These are phyloP conservation scores for Epizoanthus illoricatus DNA, from an alignment of 92 coral and sea anemone species.

Conservation along the genomic window DNA sequence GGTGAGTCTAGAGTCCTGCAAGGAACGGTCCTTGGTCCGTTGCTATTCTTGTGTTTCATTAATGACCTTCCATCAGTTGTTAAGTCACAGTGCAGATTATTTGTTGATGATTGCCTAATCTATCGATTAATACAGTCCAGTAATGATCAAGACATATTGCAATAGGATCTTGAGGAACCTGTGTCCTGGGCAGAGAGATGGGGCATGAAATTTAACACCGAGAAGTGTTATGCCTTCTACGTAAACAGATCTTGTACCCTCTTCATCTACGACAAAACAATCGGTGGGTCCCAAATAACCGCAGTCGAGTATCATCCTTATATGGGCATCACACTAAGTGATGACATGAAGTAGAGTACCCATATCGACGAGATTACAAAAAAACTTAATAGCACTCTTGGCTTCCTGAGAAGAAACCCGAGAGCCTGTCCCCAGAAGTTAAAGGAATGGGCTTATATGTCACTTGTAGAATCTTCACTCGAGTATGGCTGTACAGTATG, in stretches of 20 bases:
- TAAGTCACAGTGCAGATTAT: background rate
- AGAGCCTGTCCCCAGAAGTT: background rate
- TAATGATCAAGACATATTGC: background rate
- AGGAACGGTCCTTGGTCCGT: background rate
- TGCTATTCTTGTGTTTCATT: background rate
- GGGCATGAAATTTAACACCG: background rate
- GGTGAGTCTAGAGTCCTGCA: background rate
- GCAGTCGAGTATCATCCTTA: background rate
- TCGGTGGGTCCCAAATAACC: background rate
- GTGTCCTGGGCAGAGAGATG: background rate
- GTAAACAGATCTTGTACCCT: background rate
- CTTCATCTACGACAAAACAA: background rate
- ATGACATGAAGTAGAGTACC: background rate
- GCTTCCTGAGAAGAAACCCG: background rate
- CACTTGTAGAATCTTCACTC: background rate
- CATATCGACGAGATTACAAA: background rate
- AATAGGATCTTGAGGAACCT: conserved; percentile 6
- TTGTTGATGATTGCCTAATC: background rate
- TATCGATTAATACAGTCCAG: background rate
- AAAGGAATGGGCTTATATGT: background rate
- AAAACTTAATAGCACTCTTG: background rate
- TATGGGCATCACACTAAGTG: conserved; percentile 1
- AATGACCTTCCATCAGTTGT: background rate
- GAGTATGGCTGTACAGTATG: background rate
- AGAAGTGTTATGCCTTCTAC: too few species aligned